phyloP scores from a whole-genome alignment of 1,140 invertebrate species.

The Drosophila elegans region DNA sequence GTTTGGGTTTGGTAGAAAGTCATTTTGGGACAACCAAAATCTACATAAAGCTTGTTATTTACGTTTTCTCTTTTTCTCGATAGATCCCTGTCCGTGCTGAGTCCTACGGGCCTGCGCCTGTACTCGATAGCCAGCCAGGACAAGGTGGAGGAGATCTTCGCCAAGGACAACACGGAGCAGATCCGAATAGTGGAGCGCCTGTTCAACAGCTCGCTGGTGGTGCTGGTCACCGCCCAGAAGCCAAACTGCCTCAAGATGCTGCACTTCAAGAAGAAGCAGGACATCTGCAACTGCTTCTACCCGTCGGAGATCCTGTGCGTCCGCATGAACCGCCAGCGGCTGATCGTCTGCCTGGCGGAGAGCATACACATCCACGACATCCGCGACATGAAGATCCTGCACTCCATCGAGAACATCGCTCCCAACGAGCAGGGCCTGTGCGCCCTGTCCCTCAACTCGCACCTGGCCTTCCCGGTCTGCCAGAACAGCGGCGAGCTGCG shows the following conservation, averaged over 20 bases:
- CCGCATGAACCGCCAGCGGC: conserved; percentile 96
- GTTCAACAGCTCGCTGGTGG: conserved; percentile 83
- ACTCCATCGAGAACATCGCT: conserved; percentile 98
- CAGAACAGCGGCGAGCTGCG: conserved; percentile 97
- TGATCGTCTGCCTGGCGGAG: conserved; percentile 98
- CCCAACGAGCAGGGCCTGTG: conserved; percentile 97
- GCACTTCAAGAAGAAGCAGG: conserved; percentile 99
- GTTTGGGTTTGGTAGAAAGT: no score
- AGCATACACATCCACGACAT: conserved; percentile 99
- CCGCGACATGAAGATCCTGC: conserved; percentile 98
- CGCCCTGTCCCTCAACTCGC: conserved; percentile 94
- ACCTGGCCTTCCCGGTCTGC: conserved; percentile 98
- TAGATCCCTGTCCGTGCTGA: conserved; percentile 77
- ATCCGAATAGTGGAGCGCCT: conserved; percentile 81
- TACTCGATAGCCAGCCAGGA: conserved; percentile 73
- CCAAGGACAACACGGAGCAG: conserved; percentile 80
- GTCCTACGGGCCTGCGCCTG: conserved; percentile 66
- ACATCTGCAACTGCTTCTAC: conserved; percentile 99
- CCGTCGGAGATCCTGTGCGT: conserved; percentile 98
- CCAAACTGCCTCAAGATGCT: conserved; percentile 89
- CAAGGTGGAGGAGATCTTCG: conserved; percentile 82
- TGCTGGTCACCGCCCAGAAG: conserved; percentile 80
- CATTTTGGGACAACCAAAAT: no score
- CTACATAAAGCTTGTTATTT: not conserved
- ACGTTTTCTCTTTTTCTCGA: not conserved